Evolutionary conservation across 2,797 vertebrate genomes (phyloP).

Genomic region (Graptemys geographica): DNA sequence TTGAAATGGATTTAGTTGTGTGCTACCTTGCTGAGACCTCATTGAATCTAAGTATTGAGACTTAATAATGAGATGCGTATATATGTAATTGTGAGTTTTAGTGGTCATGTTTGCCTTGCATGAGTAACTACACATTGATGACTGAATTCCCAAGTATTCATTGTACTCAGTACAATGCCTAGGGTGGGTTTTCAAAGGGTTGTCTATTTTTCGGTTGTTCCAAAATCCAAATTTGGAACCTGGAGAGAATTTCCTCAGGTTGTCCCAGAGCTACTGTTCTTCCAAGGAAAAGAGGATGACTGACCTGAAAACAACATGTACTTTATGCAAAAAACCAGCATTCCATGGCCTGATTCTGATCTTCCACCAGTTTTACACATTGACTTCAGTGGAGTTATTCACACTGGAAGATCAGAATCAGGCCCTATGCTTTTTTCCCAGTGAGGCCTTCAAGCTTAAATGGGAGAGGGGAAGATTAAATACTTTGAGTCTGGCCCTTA

Average conservation of each 20-base stretch:
- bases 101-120: not conserved
- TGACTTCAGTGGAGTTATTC: conserved; percentile 54
- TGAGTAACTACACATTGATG: not conserved
- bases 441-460: conserved; percentile 53
- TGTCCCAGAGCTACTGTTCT: not conserved
- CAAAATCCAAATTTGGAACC: not conserved
- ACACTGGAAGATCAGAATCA: conserved; percentile 21
- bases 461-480: conserved; percentile 53
- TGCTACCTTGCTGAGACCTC: not conserved
- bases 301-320: conserved; percentile 25
- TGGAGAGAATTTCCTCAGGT: not conserved
- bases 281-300: not conserved
- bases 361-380: conserved; percentile 40
- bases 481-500: conserved; percentile 22
- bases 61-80: not conserved
- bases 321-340: conserved; percentile 31
- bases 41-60: not conserved
- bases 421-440: conserved; percentile 50
- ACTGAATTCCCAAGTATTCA: not conserved
- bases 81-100: not conserved
- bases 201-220: not conserved
- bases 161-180: not conserved
- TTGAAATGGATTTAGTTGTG: not conserved
- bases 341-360: not conserved
- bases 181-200: not conserved